Percentiles rank a stretch among this genome's conserved stretches.
Evolutionary conservation across 2,113 vertebrate species (phyloP).

Genomic region (Carettochelys insculpta): DNA sequence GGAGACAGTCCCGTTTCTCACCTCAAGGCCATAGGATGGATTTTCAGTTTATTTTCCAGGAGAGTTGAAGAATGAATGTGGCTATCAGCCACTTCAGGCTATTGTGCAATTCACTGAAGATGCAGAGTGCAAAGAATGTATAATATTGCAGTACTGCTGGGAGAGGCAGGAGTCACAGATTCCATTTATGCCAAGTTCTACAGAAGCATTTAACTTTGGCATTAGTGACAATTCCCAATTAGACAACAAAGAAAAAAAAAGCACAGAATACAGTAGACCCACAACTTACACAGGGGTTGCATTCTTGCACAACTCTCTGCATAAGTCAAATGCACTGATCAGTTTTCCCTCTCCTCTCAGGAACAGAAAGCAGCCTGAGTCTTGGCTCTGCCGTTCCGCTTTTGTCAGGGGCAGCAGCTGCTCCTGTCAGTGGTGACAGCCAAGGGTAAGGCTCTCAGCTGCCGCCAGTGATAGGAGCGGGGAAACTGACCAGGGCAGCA

Average conservation of each 20-base stretch:
- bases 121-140: background rate
- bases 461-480: too few species aligned
- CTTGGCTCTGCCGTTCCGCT: too few species aligned
- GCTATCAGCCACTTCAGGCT: accelerated
- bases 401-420: too few species aligned
- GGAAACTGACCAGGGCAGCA: too few species aligned
- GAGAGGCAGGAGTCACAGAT: background rate
- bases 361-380: too few species aligned
- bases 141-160: accelerated
- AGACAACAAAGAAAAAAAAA: background rate
- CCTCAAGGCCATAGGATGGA: background rate
- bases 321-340: too few species aligned
- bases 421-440: too few species aligned
- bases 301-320: too few species aligned
- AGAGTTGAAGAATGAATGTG: accelerated
- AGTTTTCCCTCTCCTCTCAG: too few species aligned
- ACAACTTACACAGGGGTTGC: too few species aligned
- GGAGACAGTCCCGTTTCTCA: background rate
- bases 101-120: background rate
- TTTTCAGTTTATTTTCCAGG: background rate
- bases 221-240: background rate
- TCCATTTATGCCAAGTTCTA: background rate
- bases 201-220: background rate
- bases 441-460: too few species aligned
- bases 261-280: too few species aligned